phyloP scores from a whole-genome alignment of 1,140 invertebrate genomes.

The Heliconius melpomene region DNA sequence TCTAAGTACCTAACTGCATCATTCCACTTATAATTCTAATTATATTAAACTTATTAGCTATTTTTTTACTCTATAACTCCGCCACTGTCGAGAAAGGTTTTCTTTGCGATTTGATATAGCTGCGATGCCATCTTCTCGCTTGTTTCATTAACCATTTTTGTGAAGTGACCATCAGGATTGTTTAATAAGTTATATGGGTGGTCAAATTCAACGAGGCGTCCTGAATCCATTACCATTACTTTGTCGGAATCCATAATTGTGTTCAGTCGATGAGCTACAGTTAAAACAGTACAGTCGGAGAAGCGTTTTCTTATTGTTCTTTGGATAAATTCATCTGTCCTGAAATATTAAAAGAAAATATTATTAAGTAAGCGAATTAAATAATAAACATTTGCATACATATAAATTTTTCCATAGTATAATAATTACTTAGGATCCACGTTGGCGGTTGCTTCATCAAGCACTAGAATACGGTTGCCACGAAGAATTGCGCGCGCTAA shows the following conservation, averaged over 20 bases:
- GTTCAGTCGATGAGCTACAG: slow-evolving; percentile 91
- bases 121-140: slow-evolving; percentile 81
- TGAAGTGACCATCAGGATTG: slow-evolving; percentile 84
- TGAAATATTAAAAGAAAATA: slow-evolving; percentile 58
- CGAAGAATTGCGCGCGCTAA: slow-evolving; percentile 87
- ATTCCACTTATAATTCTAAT: slow-evolving; percentile 42
- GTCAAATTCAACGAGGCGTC: slow-evolving; percentile 82
- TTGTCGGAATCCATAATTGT: slow-evolving; percentile 91
- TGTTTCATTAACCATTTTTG: slow-evolving; percentile 86
- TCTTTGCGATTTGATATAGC: slow-evolving; percentile 71
- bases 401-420: neutral
- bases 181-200: slow-evolving; percentile 83
- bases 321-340: slow-evolving; percentile 84
- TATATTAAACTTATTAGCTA: slow-evolving; percentile 39
- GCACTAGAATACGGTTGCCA: slow-evolving; percentile 86
- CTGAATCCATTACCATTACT: slow-evolving; percentile 88
- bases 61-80: slow-evolving; percentile 61
- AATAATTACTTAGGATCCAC: slow-evolving; percentile 82
- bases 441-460: slow-evolving; percentile 87
- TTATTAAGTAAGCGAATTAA: neutral
- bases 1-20: slow-evolving; percentile 55
- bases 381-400: neutral
- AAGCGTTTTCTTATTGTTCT: slow-evolving; percentile 84
- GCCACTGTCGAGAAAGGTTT: slow-evolving; percentile 67
- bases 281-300: slow-evolving; percentile 86